These are phyloP conservation scores for Dipodomys stephensi DNA, from an alignment of 2,113 vertebrate species.

Conservation along the genomic window DNA sequence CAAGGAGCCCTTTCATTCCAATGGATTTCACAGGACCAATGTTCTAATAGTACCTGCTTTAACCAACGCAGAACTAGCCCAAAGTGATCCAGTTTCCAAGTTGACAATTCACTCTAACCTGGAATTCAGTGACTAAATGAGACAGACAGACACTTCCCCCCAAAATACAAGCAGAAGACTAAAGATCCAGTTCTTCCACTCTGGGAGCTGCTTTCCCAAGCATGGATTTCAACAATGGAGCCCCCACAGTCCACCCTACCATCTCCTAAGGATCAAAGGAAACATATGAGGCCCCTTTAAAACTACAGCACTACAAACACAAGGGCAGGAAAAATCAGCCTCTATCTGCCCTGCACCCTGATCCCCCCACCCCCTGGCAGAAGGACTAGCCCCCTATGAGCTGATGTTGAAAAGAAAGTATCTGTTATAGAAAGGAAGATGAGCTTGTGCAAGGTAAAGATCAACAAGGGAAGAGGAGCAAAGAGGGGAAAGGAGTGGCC, in stretches of 20 bases:
- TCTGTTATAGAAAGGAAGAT: constrained; percentile 39
- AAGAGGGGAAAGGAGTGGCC: background rate
- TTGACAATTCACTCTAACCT: background rate
- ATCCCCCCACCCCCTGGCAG: fast-evolving
- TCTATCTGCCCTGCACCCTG: background rate
- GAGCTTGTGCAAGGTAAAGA: background rate
- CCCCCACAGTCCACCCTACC: background rate
- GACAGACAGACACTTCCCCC: background rate
- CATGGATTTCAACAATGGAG: background rate
- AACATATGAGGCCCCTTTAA: background rate
- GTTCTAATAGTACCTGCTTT: background rate
- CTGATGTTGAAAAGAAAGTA: background rate
- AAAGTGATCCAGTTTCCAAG: background rate
- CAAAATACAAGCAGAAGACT: background rate
- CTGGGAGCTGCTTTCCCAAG: background rate
- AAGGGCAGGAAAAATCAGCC: background rate
- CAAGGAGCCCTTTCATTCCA: background rate
- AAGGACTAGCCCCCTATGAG: background rate
- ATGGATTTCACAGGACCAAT: background rate
- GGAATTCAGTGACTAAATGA: background rate
- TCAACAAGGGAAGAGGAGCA: background rate
- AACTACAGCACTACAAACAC: background rate
- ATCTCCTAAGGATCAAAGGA: background rate
- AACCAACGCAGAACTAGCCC: background rate
- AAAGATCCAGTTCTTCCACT: background rate